Evolutionary conservation across 2,797 vertebrate genomes (phyloP).

Genomic region (Thunnus albacares): DNA sequence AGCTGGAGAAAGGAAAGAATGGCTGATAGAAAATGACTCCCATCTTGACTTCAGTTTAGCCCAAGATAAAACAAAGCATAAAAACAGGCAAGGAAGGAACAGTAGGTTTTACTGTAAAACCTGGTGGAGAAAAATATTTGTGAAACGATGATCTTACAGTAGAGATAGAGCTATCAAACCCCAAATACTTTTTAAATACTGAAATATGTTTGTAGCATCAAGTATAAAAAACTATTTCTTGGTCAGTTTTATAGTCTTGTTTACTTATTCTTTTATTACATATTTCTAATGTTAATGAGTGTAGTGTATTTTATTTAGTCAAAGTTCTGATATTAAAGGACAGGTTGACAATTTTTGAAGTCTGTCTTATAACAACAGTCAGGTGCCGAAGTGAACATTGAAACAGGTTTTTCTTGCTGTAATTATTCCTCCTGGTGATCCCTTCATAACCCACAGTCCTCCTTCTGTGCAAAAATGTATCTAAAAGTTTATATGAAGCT

Average conservation of each 20-base stretch:
- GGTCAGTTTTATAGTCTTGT: too few species aligned
- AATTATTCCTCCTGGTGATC: neutral
- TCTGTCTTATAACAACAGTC: too few species aligned
- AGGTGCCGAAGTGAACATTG: too few species aligned
- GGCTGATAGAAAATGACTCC: neutral
- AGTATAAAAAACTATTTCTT: too few species aligned
- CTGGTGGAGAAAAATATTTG: neutral
- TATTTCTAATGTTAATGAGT: neutral
- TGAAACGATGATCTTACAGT: neutral
- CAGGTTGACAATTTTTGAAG: too few species aligned
- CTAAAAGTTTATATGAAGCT: too few species aligned
- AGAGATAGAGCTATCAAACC: neutral
- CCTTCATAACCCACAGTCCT: neutral
- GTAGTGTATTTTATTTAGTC: neutral
- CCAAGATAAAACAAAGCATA: neutral
- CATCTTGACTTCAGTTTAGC: neutral
- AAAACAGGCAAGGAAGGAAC: neutral
- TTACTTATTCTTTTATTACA: too few species aligned
- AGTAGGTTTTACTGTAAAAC: neutral
- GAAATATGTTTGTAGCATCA: too few species aligned
- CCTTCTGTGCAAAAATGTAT: too few species aligned
- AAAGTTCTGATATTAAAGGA: neutral
- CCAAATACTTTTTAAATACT: neutral
- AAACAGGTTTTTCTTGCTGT: neutral
- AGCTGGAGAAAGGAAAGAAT: neutral